These are phyloP conservation scores for Athene noctua DNA, from an alignment of 2,113 vertebrate genomes.

Conservation along the genomic window DNA sequence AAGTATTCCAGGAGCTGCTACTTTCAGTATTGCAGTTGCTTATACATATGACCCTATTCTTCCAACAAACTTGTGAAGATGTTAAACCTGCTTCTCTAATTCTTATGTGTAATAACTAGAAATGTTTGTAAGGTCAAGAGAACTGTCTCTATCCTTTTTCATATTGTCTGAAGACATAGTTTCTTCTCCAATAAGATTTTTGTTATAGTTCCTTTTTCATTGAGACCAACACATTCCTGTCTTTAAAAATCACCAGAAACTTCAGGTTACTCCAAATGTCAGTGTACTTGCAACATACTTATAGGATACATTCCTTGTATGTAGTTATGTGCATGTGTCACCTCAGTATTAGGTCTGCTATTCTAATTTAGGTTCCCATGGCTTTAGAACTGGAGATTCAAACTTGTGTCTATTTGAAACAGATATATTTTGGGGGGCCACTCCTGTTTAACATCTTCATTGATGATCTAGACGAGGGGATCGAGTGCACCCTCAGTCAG, in stretches of 20 bases:
- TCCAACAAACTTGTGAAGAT: not conserved
- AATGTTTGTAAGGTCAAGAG: not conserved
- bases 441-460: no score
- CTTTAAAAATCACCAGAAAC: not conserved
- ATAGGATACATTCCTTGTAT: not conserved
- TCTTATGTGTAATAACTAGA: not conserved
- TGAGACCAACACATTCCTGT: not conserved
- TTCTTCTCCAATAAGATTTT: not conserved
- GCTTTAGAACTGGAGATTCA: not conserved
- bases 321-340: not conserved
- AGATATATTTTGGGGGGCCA: no score
- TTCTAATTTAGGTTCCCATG: not conserved
- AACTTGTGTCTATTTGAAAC: not conserved
- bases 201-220: not conserved
- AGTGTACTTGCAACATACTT: not conserved
- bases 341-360: not conserved
- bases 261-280: not conserved
- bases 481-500: no score
- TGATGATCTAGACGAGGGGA: no score
- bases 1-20: not conserved
- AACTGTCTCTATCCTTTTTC: not conserved
- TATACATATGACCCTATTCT: not conserved
- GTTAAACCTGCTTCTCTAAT: not conserved
- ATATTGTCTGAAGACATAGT: not conserved
- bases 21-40: not conserved